Evolutionary conservation across 2,888 invertebrate species (phyloP), one percentile per base, ranked within the genome.

Genomic region (Tetranychus piercei): DNA sequence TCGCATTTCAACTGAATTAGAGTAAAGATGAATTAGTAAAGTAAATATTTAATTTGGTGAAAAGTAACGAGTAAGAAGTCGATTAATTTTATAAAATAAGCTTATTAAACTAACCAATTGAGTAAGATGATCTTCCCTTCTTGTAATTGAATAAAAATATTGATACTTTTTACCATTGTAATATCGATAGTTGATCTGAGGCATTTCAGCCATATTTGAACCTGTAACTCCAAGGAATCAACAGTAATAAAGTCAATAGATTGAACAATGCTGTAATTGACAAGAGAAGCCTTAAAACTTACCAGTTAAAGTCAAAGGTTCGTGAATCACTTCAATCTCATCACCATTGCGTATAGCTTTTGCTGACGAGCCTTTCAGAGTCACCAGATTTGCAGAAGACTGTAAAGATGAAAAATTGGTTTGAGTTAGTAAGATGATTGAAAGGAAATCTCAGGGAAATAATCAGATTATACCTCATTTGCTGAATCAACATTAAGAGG

Each of bases 131-230:
- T 73, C 34, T 8, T 73, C 64, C 4, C 20, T 45, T 8, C 73
- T 45, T 6, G 64, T 43, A 8, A 73, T 22, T 9, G 22, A 85
- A 78, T 85, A 86, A 67, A 81, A 81, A 78, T 83, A 86, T 74
- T 81, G 81, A 80, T 86, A 86, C 71, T 82, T 81, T 77, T 81
- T 81, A 20, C 83, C 83, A 78, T 82, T 83, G 77, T 80, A 80
- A 43, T 78, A 76, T 15, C 80, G 79, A 77, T 83, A 83, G 79
- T 85, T 85, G 72, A 85, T 83, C 15, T 83, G 81, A 1, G 86
- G 85, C 74, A 85, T 81, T 76, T 86, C 85, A 75, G 82, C 80
- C 65, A 81, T 78, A 44, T 77, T 20, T 75, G 78, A 77, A 22
- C 77, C 77, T 71, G 78, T 23, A n/a, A n/a, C n/a, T n/a, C n/a